Base-by-base conservation (phyloP, 2,888 invertebrate species). In the Rhimphoctona megacephalus region DNA sequence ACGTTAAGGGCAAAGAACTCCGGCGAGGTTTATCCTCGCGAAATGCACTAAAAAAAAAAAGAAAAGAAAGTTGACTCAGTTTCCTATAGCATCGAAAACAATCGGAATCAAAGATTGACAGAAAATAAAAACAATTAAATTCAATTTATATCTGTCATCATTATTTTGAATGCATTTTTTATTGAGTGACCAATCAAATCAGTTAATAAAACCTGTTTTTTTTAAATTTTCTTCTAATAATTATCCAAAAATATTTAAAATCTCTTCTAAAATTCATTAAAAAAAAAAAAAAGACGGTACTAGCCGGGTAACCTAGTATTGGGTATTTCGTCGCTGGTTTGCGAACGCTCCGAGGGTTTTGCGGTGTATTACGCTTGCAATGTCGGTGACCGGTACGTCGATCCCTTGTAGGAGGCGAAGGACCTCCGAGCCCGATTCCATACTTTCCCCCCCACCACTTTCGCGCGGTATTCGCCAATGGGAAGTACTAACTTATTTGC, bases 381-480 rank as follows among this genome's bases (percentile, higher is more conserved):
- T 91, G 92, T 91, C 92, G 92, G 90, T 92, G 91, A 92, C 92
- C 93, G 91, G 91, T 91, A 89, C 90, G 91, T 91, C 90, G 91
- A 90, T 92, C 91, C 90, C 88, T 86, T 72, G 79, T 85, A 90
- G 74, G 83, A 90, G 91, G 90, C 90, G 83, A 91, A 91, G 90
- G 90, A 90, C 90, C 86, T 61, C 61, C 30, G 25, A 61, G 25
- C 61, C 30, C 61, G 85, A 83, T 79, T 73, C 70, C 73, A 64
- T 57, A 76, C 17, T 61, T n/a, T 19, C 49, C 49, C 0, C 61
- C 30, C 67, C 85, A 81, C 52, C 64, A 74, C 76, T 43, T 73
- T 80, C 80, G 83, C 80, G 83, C 82, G 81, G 74, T 83, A 81
- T 85, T 70, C 83, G 77, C 78, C 72, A 87, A 85, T 85, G 78